Conservation (phyloP, 1,140 invertebrate species). For the Bombus picipes region DNA sequence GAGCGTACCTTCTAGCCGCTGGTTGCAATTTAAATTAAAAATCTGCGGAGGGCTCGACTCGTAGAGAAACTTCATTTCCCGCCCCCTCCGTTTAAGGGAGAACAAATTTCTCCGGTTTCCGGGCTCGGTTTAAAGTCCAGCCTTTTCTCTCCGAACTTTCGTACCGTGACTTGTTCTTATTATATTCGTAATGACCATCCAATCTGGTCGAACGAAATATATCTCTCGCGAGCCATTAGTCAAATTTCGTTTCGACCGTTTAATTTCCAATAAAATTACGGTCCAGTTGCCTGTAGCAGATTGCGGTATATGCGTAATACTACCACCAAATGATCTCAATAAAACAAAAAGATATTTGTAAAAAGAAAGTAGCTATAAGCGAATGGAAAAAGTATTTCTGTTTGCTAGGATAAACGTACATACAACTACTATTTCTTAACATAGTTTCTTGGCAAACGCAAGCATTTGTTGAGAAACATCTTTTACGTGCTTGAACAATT, state of each 20-base stretch:
- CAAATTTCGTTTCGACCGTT: constrained; percentile 11
- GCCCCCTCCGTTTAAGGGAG: not conserved
- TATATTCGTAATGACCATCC: not conserved
- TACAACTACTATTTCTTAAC: too few relatives aligned
- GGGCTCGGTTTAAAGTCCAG: not conserved
- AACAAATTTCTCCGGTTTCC: not conserved
- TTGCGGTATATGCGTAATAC: not conserved
- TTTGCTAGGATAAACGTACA: too few relatives aligned
- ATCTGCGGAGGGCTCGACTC: not conserved
- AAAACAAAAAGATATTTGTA: not conserved
- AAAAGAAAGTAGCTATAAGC: not conserved
- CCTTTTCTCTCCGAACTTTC: not conserved
- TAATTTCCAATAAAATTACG: constrained; percentile 2
- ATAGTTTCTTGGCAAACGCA: too few relatives aligned
- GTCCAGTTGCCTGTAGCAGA: not conserved
- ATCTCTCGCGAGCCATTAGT: not conserved
- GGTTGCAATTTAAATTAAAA: constrained; percentile 51
- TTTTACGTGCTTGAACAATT: too few relatives aligned
- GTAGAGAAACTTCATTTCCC: constrained; percentile 26
- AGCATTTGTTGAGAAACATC: too few relatives aligned
- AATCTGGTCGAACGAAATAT: not conserved
- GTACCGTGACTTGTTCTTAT: not conserved
- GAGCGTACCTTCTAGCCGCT: not conserved
- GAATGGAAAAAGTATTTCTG: too few relatives aligned
- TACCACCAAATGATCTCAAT: not conserved